Base-by-base conservation (phyloP, 2,888 invertebrate genomes). In the Xestia sexstrigata region DNA sequence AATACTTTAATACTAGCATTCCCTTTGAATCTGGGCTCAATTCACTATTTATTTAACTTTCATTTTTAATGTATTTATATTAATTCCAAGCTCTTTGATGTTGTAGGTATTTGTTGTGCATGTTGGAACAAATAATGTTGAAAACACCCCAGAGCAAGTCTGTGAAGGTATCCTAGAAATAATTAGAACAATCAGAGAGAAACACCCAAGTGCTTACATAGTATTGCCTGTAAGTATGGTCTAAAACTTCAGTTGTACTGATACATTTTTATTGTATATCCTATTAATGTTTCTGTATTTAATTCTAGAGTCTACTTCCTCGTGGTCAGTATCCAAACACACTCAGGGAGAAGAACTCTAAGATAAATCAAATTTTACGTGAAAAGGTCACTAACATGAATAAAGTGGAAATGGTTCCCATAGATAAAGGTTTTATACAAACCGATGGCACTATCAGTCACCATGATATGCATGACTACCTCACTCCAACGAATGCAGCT, bases 381-480 rank as follows among this genome's bases (percentile, higher is more conserved):
- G 97, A 97, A 84, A 97, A 97, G 91, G 97, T 97, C 86, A 92
- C 95, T 86, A 97, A 97, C 84, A 95, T 98, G 89, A 96, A 97
- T 83, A 98, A 98, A 93, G 98, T 98, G 74, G 98, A 98, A 95
- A 97, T 98, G 91, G 98, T 99, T 63, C 95, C 97, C 84, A 98
- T 98, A 90, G 98, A 98, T 91, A 98, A 98, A 91, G 98, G 98
- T 68, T 97, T 98, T 86, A 96, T 98, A 75, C 98, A 98, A 93
- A 97, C 97, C 68, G 98, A 98, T 95, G 98, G 98, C 6, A 97
- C 97, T 66, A 99, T 99, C 79, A 98, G 98, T 92, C 98, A 98
- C 92, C 98, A 98, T 91, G 99, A 99, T 93, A 98, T 99, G 98
- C 98, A 98, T 92, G 99, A 99, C 95, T 99, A 99, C 94, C 97